Conservation (phyloP, 2,113 vertebrate genomes). For the Pachyramphus minor region DNA sequence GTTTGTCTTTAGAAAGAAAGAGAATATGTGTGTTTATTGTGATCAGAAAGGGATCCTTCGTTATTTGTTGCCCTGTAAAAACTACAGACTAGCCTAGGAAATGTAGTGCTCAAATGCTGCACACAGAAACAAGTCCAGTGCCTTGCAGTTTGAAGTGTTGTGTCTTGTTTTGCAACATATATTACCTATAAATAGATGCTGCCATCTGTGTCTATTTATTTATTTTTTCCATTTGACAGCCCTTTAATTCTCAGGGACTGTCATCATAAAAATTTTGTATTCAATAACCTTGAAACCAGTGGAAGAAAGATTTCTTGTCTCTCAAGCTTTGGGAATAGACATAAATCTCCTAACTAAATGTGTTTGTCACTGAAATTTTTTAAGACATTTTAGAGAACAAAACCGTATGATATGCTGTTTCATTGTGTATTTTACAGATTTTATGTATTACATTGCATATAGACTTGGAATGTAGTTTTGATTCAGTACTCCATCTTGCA, state of each 20-base stretch:
- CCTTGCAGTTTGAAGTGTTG: not conserved
- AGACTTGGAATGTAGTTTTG: not conserved
- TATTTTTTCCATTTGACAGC: not conserved
- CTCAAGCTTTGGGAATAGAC: not conserved
- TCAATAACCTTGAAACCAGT: not conserved
- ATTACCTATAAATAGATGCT: not conserved
- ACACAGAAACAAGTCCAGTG: not conserved
- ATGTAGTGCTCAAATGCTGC: not conserved
- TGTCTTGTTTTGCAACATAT: not conserved
- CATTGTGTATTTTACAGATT: not conserved
- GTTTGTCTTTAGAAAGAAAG: too few relatives aligned
- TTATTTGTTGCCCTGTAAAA: not conserved
- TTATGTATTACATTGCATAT: not conserved
- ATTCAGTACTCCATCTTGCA: not conserved
- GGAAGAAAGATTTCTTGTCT: not conserved
- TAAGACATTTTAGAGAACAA: not conserved
- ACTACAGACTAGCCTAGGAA: not conserved
- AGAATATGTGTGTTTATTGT: not conserved
- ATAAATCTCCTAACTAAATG: not conserved
- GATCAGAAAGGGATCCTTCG: not conserved
- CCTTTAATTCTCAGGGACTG: not conserved
- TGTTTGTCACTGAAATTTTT: not conserved
- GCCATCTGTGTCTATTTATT: too few relatives aligned
- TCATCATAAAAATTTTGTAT: not conserved
- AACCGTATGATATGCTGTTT: not conserved